A percentile compares a stretch with the other conserved stretches of the same genome.
Evolutionary conservation across 2,888 invertebrate genomes (phyloP).

Genomic region (Spodoptera picta): DNA sequence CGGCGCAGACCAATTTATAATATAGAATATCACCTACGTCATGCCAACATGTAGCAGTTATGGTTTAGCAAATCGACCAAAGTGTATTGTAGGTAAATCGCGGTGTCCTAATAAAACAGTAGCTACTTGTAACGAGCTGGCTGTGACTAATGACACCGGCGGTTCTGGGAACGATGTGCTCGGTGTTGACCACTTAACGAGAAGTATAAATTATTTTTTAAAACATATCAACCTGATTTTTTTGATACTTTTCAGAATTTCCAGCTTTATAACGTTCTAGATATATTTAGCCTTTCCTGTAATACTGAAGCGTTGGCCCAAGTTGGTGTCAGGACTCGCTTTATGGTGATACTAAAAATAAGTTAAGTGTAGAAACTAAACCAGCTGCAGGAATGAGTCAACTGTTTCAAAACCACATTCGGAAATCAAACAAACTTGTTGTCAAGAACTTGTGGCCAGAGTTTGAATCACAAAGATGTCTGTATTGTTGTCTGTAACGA

Average conservation of each 20-base stretch:
- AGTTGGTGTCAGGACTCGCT: slow-evolving; percentile 44
- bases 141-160: slow-evolving; percentile 42
- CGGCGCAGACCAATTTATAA: slow-evolving; percentile 56
- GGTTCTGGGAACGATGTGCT: slow-evolving; percentile 50
- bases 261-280: slow-evolving; percentile 35
- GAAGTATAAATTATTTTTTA: slow-evolving; percentile 45
- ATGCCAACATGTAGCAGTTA: slow-evolving; percentile 50
- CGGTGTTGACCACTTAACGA: slow-evolving; percentile 47
- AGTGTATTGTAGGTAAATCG: slow-evolving; percentile 37
- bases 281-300: slow-evolving; percentile 45
- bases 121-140: slow-evolving; percentile 36
- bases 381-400: slow-evolving; percentile 30
- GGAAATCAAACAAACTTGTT: slow-evolving; percentile 22
- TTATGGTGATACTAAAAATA: slow-evolving; percentile 46
- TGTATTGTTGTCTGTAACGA: slow-evolving; percentile 39
- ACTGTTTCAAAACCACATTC: slow-evolving; percentile 28
- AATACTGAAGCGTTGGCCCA: slow-evolving; percentile 42
- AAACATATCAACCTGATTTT: slow-evolving; percentile 30
- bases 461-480: slow-evolving; percentile 25
- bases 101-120: slow-evolving; percentile 49
- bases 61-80: slow-evolving; percentile 37
- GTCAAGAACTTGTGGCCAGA: slow-evolving; percentile 16
- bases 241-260: slow-evolving; percentile 50
- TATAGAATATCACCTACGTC: slow-evolving; percentile 12
- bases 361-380: slow-evolving; percentile 21